These are phyloP conservation scores for Coelinius sp. DNA, from an alignment of 2,888 invertebrate species.

Conservation along the genomic window DNA sequence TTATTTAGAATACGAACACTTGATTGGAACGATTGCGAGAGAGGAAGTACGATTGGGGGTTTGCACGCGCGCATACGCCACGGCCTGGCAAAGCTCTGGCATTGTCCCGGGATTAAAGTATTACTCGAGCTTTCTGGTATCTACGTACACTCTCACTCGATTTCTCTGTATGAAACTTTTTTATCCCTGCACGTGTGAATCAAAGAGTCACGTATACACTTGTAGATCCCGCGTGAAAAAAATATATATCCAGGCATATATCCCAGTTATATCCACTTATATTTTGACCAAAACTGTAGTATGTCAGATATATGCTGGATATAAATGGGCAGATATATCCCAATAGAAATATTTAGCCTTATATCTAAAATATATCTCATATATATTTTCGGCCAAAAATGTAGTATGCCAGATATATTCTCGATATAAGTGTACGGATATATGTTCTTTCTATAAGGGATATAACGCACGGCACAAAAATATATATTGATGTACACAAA, in stretches of 20 bases:
- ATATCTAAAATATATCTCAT: no score
- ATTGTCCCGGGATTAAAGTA: constrained; percentile 55
- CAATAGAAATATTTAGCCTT: no score
- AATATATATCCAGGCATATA: not conserved
- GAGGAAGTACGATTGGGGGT: not conserved
- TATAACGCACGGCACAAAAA: no score
- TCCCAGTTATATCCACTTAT: no score
- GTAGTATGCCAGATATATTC: no score
- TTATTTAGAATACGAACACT: constrained; percentile 41
- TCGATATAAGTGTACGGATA: no score
- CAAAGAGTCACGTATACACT: constrained; percentile 23
- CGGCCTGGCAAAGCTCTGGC: constrained; percentile 45
- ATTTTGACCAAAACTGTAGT: no score
- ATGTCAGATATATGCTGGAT: no score
- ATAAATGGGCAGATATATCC: no score
- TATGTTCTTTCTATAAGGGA: no score
- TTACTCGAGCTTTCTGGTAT: constrained; percentile 44
- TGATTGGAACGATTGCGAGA: constrained; percentile 27
- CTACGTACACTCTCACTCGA: constrained; percentile 21
- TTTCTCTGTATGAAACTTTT: not conserved
- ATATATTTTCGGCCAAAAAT: no score
- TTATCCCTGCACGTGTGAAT: constrained; percentile 13
- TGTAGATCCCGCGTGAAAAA: not conserved
- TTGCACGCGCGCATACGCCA: constrained; percentile 32
- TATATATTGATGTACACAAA: no score